phyloP scores from a whole-genome alignment of 2,888 invertebrate genomes.

The Acanthosoma haemorrhoidale region DNA sequence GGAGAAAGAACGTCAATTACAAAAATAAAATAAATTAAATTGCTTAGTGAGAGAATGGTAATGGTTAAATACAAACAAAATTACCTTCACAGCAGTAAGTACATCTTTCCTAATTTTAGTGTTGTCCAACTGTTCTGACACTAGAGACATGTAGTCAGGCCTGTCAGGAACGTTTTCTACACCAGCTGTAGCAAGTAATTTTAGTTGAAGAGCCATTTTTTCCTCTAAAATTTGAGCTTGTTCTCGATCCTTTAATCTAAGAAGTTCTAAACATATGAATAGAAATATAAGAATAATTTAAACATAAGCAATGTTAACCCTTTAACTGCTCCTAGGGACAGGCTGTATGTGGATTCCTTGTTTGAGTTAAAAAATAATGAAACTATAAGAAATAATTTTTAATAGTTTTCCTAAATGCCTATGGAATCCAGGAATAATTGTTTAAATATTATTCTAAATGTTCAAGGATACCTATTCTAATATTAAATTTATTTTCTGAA shows the following conservation, averaged over 20 bases:
- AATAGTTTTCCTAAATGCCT: too few species aligned
- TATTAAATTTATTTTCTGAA: too few species aligned
- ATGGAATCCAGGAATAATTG: too few species aligned
- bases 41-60: too few species aligned
- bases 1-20: too few species aligned
- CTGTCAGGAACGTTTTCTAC: constrained; percentile 52
- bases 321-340: too few species aligned
- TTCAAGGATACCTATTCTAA: too few species aligned
- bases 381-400: neutral
- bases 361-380: neutral
- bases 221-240: constrained; percentile 81
- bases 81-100: constrained; percentile 65
- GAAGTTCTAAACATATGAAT: constrained; percentile 56
- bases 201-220: constrained; percentile 78
- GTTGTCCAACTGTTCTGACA: constrained; percentile 68
- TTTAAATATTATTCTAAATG: too few species aligned
- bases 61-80: too few species aligned
- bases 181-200: constrained; percentile 59
- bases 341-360: too few species aligned
- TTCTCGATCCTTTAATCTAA: constrained; percentile 81
- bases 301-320: too few species aligned
- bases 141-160: constrained; percentile 70
- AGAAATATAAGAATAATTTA: neutral
- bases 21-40: too few species aligned
- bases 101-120: constrained; percentile 79